Percentiles rank a stretch among this genome's conserved stretches.
phyloP scores from a whole-genome alignment of 2,888 invertebrate genomes.

The Dolomedes plantarius region DNA sequence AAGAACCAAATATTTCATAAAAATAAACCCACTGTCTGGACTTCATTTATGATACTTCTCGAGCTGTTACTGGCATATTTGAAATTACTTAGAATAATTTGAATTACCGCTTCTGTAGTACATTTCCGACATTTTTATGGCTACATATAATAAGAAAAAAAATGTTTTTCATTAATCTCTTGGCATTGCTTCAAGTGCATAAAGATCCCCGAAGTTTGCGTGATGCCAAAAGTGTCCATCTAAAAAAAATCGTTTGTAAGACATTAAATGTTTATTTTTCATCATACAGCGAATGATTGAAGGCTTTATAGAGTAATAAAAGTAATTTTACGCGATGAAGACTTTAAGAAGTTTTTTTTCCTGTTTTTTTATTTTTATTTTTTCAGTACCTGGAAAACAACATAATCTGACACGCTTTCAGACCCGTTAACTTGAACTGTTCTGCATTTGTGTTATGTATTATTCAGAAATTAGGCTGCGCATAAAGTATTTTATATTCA shows the following conservation, averaged over 20 bases:
- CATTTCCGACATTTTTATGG: slow-evolving; percentile 5
- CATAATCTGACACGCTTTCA: too few relatives aligned
- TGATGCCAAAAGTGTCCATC: slow-evolving; percentile 1
- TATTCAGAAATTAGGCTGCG: too few relatives aligned
- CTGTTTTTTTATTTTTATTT: too few relatives aligned
- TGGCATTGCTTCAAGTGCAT: slow-evolving; percentile 4
- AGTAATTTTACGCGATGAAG: neutral
- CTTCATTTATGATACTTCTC: neutral
- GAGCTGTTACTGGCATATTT: neutral
- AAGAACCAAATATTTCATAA: neutral
- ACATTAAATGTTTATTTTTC: slow-evolving; percentile 5
- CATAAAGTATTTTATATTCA: too few relatives aligned
- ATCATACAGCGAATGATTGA: neutral
- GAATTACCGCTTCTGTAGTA: slow-evolving; percentile 1
- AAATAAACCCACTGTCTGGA: neutral
- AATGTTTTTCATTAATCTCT: neutral
- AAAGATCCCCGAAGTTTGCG: neutral
- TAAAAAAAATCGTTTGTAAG: neutral
- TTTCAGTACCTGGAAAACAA: too few relatives aligned
- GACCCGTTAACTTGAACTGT: too few relatives aligned
- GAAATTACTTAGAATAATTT: neutral
- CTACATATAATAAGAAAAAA: neutral
- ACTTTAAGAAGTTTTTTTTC: too few relatives aligned
- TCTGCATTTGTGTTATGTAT: too few relatives aligned
- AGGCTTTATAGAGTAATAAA: neutral